Percentiles rank a stretch among this genome's conserved stretches.
Conservation (phyloP, 2,888 invertebrate genomes). For the Apoderus coryli region DNA sequence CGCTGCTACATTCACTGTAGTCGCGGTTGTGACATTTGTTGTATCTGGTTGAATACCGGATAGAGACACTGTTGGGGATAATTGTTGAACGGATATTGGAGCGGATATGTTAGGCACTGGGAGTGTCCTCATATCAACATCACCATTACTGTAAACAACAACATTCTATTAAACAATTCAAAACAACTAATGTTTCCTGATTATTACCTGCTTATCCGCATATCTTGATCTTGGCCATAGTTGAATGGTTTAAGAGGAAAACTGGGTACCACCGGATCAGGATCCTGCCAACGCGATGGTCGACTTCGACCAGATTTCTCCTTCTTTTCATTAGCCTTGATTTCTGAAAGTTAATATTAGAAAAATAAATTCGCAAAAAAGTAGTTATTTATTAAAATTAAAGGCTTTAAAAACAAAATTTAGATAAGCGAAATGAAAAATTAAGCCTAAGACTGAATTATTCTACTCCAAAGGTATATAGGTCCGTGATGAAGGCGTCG, state of each 20-base stretch:
- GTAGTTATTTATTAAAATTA: too few species aligned
- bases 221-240: conserved; percentile 30
- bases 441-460: too few species aligned
- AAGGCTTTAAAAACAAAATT: too few species aligned
- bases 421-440: too few species aligned
- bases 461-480: too few species aligned
- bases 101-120: conserved; percentile 19
- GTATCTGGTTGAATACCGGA: background rate
- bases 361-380: too few species aligned
- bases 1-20: background rate
- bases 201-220: conserved; percentile 28
- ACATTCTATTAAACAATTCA: background rate
- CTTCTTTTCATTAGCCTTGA: background rate
- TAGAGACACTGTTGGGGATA: background rate
- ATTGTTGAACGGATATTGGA: background rate
- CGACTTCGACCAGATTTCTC: too few species aligned
- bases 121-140: conserved; percentile 32
- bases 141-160: conserved; percentile 26
- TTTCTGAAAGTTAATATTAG: too few species aligned
- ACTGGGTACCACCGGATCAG: conserved; percentile 20
- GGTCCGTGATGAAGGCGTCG: too few species aligned
- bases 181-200: background rate
- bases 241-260: conserved; percentile 24
- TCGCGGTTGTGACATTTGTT: background rate
- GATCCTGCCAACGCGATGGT: conserved; percentile 32